phyloP scores from a whole-genome alignment of 2,113 vertebrate genomes.

The Furnarius figulus region DNA sequence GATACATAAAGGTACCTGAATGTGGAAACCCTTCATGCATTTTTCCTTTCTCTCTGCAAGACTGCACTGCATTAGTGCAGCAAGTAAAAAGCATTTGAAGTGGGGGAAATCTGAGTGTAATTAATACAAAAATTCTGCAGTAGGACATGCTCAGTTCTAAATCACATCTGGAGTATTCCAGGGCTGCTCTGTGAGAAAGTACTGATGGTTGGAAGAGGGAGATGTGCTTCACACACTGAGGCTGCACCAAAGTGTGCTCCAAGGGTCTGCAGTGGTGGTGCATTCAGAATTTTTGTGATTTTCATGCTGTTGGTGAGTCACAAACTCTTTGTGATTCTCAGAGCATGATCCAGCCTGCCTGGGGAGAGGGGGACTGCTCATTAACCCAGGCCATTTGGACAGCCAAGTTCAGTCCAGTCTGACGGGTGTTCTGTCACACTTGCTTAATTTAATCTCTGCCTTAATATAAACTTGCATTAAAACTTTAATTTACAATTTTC shows the following conservation, averaged over 20 bases:
- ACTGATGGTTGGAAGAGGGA: background rate
- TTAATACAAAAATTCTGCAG: background rate
- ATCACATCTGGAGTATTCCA: background rate
- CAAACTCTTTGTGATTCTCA: background rate
- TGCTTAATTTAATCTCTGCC: conserved; percentile 1
- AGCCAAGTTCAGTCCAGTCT: background rate
- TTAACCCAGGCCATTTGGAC: background rate
- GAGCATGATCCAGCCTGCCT: background rate
- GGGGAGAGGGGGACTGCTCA: background rate
- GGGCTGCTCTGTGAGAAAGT: background rate
- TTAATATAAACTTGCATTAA: conserved; percentile 11
- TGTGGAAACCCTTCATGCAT: background rate
- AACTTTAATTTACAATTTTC: background rate
- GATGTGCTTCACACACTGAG: background rate
- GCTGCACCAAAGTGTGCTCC: background rate
- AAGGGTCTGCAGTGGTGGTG: accelerated
- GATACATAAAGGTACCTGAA: background rate
- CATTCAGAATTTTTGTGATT: background rate
- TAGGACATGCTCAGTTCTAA: background rate
- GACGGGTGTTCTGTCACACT: background rate
- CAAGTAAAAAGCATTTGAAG: background rate
- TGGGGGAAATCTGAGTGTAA: background rate
- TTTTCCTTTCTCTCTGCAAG: background rate
- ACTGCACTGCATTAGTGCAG: background rate
- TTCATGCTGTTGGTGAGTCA: background rate